Conservation (phyloP, 2,888 invertebrate genomes). For the Hydraecia micacea region DNA sequence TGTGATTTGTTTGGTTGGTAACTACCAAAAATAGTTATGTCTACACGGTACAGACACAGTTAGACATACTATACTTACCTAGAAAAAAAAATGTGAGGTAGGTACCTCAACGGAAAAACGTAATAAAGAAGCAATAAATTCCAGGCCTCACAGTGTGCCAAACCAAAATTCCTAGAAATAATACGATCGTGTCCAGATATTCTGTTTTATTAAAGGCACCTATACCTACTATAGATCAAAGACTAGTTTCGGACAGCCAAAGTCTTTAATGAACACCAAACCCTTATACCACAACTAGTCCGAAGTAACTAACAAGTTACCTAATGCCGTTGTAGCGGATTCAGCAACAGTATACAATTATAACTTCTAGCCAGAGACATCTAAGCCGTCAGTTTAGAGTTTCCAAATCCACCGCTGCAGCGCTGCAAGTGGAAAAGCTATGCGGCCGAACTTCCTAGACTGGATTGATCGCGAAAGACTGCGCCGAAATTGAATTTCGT, state of each 20-base stretch:
- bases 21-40: too few relatives aligned
- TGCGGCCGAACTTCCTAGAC: constrained; percentile 56
- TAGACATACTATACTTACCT: background rate
- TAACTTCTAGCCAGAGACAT: constrained; percentile 42
- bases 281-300: constrained; percentile 26
- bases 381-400: constrained; percentile 44
- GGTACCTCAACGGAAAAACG: background rate
- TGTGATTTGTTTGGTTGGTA: background rate
- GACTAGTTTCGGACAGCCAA: constrained; percentile 35
- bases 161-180: constrained; percentile 1
- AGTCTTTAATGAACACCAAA: constrained; percentile 35
- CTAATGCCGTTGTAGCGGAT: constrained; percentile 39
- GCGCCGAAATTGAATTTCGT: constrained; percentile 81
- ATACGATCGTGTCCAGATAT: constrained; percentile 11
- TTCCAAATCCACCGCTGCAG: constrained; percentile 48
- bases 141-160: background rate
- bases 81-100: background rate
- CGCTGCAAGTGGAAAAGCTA: constrained; percentile 43
- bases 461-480: constrained; percentile 76
- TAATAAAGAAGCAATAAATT: constrained; percentile 19
- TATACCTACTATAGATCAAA: constrained; percentile 11
- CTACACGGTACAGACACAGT: too few relatives aligned
- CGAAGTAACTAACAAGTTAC: constrained; percentile 46
- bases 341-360: constrained; percentile 48
- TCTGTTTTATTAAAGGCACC: constrained; percentile 2